phyloP scores from a whole-genome alignment of 1,140 invertebrate genomes.

The Lethrus apterus region DNA sequence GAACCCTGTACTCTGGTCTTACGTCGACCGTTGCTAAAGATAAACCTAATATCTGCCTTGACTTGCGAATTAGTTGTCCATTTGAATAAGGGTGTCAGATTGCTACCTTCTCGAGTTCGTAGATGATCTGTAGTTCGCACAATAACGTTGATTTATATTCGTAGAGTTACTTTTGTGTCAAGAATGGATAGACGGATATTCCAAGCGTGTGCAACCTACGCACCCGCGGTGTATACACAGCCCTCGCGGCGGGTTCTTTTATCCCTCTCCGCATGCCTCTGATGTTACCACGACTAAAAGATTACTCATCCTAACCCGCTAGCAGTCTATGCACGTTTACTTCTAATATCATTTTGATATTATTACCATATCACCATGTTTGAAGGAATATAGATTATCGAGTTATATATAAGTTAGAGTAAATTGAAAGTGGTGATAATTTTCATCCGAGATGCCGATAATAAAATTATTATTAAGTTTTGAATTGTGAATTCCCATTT shows the following conservation, averaged over 20 bases:
- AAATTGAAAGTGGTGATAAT: no score
- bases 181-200: constrained; percentile 26
- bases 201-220: constrained; percentile 18
- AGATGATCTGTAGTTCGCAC: no score
- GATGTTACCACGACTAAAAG: constrained; percentile 5
- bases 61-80: constrained; percentile 2
- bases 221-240: constrained; percentile 17
- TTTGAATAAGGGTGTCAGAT: no score
- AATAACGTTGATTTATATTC: constrained; percentile 33
- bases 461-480: no score
- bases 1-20: no score
- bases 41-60: no score
- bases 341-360: constrained; percentile 39
- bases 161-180: constrained; percentile 25
- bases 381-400: constrained; percentile 37
- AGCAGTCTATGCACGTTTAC: constrained; percentile 28
- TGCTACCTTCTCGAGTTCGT: no score
- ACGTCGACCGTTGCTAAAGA: neutral
- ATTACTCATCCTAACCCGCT: constrained; percentile 13
- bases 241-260: constrained; percentile 17
- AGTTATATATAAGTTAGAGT: no score
- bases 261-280: constrained; percentile 9
- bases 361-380: constrained; percentile 38
- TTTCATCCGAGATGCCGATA: no score
- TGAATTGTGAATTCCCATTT: no score